These are phyloP conservation scores for Trididemnum clinides DNA, from an alignment of 23 tunicate species.

Conservation along the genomic window DNA sequence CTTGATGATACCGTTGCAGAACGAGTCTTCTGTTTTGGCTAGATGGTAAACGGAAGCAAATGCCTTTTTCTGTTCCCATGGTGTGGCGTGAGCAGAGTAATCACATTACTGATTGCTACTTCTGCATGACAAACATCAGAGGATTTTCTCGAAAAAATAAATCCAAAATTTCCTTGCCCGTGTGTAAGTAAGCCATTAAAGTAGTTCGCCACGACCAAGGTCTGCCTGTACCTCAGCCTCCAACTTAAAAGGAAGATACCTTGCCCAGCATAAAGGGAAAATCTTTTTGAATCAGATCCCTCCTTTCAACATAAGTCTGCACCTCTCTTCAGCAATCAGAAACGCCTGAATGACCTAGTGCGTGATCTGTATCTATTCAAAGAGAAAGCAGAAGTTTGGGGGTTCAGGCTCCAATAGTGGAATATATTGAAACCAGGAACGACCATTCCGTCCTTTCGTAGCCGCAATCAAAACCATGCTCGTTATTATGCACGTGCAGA, in stretches of 20 bases:
- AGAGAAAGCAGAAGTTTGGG: slow-evolving; percentile 29
- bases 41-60: too few species aligned
- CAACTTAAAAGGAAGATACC: neutral
- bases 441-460: slow-evolving; percentile 12
- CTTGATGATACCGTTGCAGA: too few species aligned
- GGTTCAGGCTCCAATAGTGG: slow-evolving; percentile 40
- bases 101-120: too few species aligned
- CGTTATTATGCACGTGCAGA: neutral
- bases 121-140: slow-evolving; percentile 44
- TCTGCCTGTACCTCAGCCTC: slow-evolving; percentile 18
- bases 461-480: slow-evolving; percentile 2
- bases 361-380: slow-evolving; percentile 40
- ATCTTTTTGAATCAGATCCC: too few species aligned
- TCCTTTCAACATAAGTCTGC: neutral
- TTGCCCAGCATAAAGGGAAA: neutral
- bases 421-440: slow-evolving; percentile 31
- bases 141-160: slow-evolving; percentile 35
- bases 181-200: slow-evolving; percentile 12
- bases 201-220: slow-evolving; percentile 9
- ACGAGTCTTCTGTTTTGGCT: too few species aligned
- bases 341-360: slow-evolving; percentile 1
- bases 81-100: too few species aligned
- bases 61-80: too few species aligned
- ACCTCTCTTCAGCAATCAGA: slow-evolving; percentile 1
- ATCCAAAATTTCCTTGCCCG: slow-evolving; percentile 16